Base-by-base conservation (phyloP, 2,113 vertebrate species). In the Datnioides undecimradiatus region DNA sequence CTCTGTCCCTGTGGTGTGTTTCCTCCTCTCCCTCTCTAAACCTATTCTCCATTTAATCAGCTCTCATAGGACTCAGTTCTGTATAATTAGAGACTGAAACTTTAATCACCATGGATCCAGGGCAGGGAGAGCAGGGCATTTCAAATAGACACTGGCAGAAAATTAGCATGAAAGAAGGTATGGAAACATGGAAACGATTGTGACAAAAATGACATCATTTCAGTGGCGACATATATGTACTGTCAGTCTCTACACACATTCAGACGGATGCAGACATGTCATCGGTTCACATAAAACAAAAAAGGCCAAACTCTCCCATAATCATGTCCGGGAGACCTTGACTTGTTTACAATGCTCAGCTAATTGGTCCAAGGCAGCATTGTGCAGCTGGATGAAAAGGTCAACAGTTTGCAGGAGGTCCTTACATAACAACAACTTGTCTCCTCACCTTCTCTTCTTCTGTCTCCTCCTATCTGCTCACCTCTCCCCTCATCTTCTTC, bases 71-170 rank as follows among this genome's bases (percentile, higher is more conserved):
- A 88, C 79, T 77, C 62, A 1, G 41, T 51, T 89, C 64, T 80
- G 86, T 85, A 84, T 92, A 93, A 91, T 91, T 90, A 89, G 60
- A 71, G 77, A 55, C 64, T 76, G 75, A 81, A 87, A 83, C 84
- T 87, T 88, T 85, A 91, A 92, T 93, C 83, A 84, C 83, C 48
- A 40, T 76, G 60, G 76, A 79, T 80, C 84, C 74, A 59, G 70
- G 76, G 64, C 70, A 65, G 74, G 45, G 16, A 74, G 73, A 87
- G 60, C 72, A 14, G 29, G 41, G 36, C 73, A 54, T 83, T 74
- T 82, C 23, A 73, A 70, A 82, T 0, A 58, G 60, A 59, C 59
- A 60, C 73, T 59, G 72, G 65, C 23, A 66, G 48, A 51, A 74
- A 75, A 75, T 77, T 2, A 41, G 41, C 34, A 55, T 8, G 0